Base-by-base conservation (phyloP, 2,113 vertebrate genomes). In the Tenrec ecaudatus region DNA sequence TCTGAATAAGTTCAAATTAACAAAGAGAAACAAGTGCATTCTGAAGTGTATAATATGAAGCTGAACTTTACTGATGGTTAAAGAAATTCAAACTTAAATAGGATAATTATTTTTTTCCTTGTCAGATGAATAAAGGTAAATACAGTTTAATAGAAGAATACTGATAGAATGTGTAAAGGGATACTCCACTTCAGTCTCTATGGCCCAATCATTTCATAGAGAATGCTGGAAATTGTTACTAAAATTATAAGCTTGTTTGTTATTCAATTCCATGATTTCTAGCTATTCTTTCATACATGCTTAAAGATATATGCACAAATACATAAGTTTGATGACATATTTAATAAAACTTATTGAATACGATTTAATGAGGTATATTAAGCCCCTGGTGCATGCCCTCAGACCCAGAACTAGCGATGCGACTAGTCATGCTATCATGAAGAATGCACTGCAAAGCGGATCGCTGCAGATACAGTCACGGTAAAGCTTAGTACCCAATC, bases 231-330 rank as follows among this genome's bases (percentile, higher is more conserved):
- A 94, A 86, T 66, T 79, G 33, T 83, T 81, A 47, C 36, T 69
- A 79, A 90, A 90, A 33, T 81, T 71, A 81, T 43, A 89, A 94
- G 77, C 83, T 92, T 86, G 81, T 81, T 76, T 29, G 2, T 6
- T n/a, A 22, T 76, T 81, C 53, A 75, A 76, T 12, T 6, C 22
- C 78, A 27, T 14, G 71, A 10, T 82, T 87, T 90, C 31, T 73
- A 85, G 29, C 2, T 85, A 29, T 86, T 53, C 60, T 69, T 81
- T 89, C 31, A 75, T 2, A 25, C 58, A 17, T 71, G 7, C 79
- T 94, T 68, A 92, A 81, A 96, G 58, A 82, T 20, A 94, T 29
- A 53, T 53, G 47, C 47, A 53, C 47, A 53, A 53, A 53, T 53
- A 53, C 47, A 53, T 53, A 53, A 5, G 12, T 53, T 53, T 53